A percentile compares a stretch with the other conserved stretches of the same genome.
These are phyloP conservation scores for Hyles vespertilio DNA, from an alignment of 1,140 invertebrate genomes.

Conservation along the genomic window DNA sequence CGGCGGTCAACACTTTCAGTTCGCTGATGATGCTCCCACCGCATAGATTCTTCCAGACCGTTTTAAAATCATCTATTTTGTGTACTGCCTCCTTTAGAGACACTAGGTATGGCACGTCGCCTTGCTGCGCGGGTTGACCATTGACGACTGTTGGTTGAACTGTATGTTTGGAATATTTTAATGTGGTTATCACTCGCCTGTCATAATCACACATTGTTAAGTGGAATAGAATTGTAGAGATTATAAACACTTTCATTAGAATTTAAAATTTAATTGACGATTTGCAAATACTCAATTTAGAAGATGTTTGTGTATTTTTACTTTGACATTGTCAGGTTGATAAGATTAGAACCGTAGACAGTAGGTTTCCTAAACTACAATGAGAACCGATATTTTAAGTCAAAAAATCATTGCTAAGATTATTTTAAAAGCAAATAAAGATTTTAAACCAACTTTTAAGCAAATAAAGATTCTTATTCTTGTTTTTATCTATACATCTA, in stretches of 20 bases:
- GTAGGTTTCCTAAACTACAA: too few relatives aligned
- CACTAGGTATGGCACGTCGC: conserved; percentile 26
- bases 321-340: too few relatives aligned
- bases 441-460: too few relatives aligned
- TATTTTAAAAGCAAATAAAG: too few relatives aligned
- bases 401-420: too few relatives aligned
- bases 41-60: conserved; percentile 43
- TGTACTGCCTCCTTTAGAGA: conserved; percentile 30
- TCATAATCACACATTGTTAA: conserved; percentile 5
- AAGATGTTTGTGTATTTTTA: too few relatives aligned
- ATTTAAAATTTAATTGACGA: neutral
- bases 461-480: too few relatives aligned
- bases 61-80: conserved; percentile 15
- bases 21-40: conserved; percentile 47
- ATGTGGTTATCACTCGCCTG: conserved; percentile 23
- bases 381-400: too few relatives aligned
- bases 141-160: conserved; percentile 24
- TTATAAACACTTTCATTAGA: conserved; percentile 9
- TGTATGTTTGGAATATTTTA: conserved; percentile 25
- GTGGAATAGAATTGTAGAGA: conserved; percentile 5
- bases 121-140: conserved; percentile 8
- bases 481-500: too few relatives aligned
- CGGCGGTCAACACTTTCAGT: conserved; percentile 40
- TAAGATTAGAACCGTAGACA: too few relatives aligned
- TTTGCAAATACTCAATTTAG: too few relatives aligned